Evolutionary conservation across 2,797 vertebrate species (phyloP), one percentile per base, ranked within the genome.

Genomic region (Paramormyrops hopkinsi): DNA sequence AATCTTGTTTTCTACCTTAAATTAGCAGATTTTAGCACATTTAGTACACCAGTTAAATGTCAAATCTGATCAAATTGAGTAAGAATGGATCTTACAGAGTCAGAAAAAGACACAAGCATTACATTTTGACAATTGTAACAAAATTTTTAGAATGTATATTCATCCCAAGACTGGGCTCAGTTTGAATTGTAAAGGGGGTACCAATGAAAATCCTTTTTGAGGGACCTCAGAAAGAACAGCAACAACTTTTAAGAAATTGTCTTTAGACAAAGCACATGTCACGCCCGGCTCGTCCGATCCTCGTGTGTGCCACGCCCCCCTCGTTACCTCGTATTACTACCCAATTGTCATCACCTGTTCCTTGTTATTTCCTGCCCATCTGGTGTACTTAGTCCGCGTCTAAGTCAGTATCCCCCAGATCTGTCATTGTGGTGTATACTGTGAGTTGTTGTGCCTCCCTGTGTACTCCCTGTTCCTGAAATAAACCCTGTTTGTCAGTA

Each of bases 1-100:
- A 41, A 88, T 86, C 51, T 19, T 82, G 89, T 87, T 73, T 54
- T 54, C 17, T 59, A 86, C 33, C 88, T 83, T 89, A 82, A 51
- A 22, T 59, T 22, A 8, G n/a, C 19, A 59, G n/a, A 59, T 59
- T 59, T 59, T 59, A 22, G n/a, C 56, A 9, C n/a, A 59, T 59
- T 59, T 22, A 53, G 51, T 3, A 17, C 12, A 51, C 12, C 50
- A 14, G 50, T 14, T 51, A 59, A 19, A 56, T 56, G 54, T 54
- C 14, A 56, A 56, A 54, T 54, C 53, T 54, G 53, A 54, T 54
- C 53, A 54, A 54, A 54, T 3, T 54, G 17, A n/a, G 6, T 59
- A 59, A 59, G 54, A 59, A 59, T 22, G 54, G 54, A 56, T 56
- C 53, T 56, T 56, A 56, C 17, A 6, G 5, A 56, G 54, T 56